Base-by-base conservation (phyloP, 2,797 vertebrate species). In the Microcaecilia unicolor region DNA sequence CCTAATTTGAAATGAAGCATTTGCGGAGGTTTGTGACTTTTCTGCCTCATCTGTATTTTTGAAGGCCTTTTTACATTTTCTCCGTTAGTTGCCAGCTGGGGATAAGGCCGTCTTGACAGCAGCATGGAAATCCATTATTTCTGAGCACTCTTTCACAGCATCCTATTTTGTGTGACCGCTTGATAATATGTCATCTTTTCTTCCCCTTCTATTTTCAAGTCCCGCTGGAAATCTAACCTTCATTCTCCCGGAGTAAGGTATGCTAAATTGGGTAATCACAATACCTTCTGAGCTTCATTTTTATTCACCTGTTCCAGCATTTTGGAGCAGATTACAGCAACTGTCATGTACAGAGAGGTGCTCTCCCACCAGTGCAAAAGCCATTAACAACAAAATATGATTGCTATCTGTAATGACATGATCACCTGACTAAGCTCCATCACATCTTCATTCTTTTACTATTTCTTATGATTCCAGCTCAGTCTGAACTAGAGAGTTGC, bases 91-190 rank as follows among this genome's bases (percentile, higher is more conserved):
- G 57, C 56, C 9, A 19, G 46, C 11, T 23, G 17, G 37, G 24
- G 40, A 58, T 37, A 45, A 29, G 38, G 44, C 52, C 46, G 27
- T 46, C 44, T 39, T 56, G 64, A 61, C 51, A 49, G 37, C 31
- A 44, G 61, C 52, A 46, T 39, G 45, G 52, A 61, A 61, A 58
- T 37, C 52, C 50, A 61, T 48, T 15, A 14, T 31, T 63, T 48
- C 22, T 24, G 41, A 52, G 51, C 22, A 31, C 15, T 23, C 41
- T 28, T 31, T 51, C 24, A 25, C 33, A 31, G 28, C 4, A 37
- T 34, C 48, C 27, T 45, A 34, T 51, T 51, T 29, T 42, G 19
- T 10, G 45, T 37, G 49, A 41, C 5, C 23, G 36, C 22, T 37
- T 44, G 61, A 55, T 18, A 9, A 18, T 35, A 31, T 49, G 40